Conservation (phyloP, 2,797 vertebrate genomes). For the Molossus alvarezi region DNA sequence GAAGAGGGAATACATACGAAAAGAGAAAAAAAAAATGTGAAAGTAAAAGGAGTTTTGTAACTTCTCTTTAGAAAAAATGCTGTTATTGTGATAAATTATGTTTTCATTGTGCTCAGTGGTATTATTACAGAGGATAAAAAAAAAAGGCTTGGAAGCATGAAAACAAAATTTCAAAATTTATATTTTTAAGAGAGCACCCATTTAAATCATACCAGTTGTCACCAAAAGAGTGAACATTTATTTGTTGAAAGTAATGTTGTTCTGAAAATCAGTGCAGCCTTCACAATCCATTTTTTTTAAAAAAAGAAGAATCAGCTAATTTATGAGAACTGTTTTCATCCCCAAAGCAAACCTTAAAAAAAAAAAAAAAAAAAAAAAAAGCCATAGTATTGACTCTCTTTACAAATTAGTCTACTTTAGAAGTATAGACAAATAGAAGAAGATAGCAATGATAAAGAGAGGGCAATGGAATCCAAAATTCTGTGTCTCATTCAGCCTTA, state of each 20-base stretch:
- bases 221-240: not conserved
- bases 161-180: conserved; percentile 45
- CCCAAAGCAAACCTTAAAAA: not conserved
- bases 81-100: conserved; percentile 2
- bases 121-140: not conserved
- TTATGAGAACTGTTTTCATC: not conserved
- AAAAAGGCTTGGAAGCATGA: not conserved
- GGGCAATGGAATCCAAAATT: not conserved
- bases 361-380: conserved; percentile 12
- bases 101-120: not conserved
- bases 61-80: conserved; percentile 10
- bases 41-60: not conserved
- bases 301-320: not conserved
- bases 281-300: not conserved
- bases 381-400: not conserved
- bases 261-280: conserved; percentile 39
- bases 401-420: not conserved
- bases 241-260: conserved; percentile 7
- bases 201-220: conserved; percentile 27
- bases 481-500: not conserved
- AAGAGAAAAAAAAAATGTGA: not conserved
- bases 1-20: not conserved
- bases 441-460: not conserved
- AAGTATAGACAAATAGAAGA: not conserved
- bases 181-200: not conserved